A percentile compares a stretch with the other conserved stretches of the same genome.
Conservation (phyloP, 1,140 invertebrate genomes). For the Ectropis grisescens region DNA sequence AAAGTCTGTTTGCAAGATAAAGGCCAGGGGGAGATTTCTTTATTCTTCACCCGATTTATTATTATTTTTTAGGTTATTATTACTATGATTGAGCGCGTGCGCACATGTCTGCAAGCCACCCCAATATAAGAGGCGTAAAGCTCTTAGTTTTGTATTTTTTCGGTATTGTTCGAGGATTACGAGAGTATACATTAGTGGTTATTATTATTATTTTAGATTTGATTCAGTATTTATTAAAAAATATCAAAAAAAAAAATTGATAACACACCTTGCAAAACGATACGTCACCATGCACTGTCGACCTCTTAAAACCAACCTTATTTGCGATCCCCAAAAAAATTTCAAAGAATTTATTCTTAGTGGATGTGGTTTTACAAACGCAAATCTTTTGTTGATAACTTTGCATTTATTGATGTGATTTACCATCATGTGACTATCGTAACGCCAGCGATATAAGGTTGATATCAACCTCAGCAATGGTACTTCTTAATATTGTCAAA, state of each 20-base stretch:
- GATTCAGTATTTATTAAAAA: neutral
- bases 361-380: neutral
- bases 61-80: slow-evolving; percentile 70
- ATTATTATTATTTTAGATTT: slow-evolving; percentile 17
- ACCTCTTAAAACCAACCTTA: too few species aligned
- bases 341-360: neutral
- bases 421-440: too few species aligned
- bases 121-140: slow-evolving; percentile 34
- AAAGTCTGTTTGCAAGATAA: slow-evolving; percentile 68
- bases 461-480: too few species aligned
- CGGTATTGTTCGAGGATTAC: slow-evolving; percentile 57
- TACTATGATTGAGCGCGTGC: slow-evolving; percentile 63
- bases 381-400: too few species aligned
- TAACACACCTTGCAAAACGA: neutral
- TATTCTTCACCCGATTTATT: slow-evolving; percentile 69
- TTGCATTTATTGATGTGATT: too few species aligned
- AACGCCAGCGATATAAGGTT: too few species aligned
- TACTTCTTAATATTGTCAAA: too few species aligned
- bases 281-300: too few species aligned
- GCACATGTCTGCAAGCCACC: slow-evolving; percentile 49
- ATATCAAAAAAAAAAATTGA: neutral
- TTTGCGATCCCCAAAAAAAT: neutral
- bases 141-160: slow-evolving; percentile 55
- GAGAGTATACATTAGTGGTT: slow-evolving; percentile 50
- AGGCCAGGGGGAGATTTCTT: slow-evolving; percentile 66